Evolutionary conservation across 2,797 vertebrate species (phyloP).

Genomic region (Neosilurus hyrtlii): DNA sequence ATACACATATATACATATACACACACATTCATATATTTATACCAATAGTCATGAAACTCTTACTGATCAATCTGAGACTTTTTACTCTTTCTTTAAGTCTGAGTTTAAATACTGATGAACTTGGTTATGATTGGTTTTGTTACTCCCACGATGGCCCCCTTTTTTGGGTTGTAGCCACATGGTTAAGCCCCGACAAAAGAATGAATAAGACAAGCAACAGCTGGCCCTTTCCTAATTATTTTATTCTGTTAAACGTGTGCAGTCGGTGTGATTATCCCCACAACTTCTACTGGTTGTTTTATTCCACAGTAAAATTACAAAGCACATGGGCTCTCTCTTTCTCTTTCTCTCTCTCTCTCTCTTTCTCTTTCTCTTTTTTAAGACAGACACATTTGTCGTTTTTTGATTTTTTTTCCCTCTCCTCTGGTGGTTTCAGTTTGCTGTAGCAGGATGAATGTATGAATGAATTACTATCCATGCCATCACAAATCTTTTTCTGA

Average conservation of each 20-base stretch:
- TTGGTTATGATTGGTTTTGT: constrained; percentile 32
- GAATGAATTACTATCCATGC: neutral
- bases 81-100: neutral
- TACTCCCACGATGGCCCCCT: constrained; percentile 13
- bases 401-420: neutral
- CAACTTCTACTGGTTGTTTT: neutral
- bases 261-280: neutral
- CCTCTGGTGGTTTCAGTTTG: neutral
- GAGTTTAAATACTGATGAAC: constrained; percentile 11
- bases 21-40: too few relatives aligned
- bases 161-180: constrained; percentile 36
- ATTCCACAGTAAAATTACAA: neutral
- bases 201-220: constrained; percentile 55
- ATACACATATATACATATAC: neutral
- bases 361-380: too few relatives aligned
- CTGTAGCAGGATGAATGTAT: neutral
- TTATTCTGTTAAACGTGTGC: constrained; percentile 12
- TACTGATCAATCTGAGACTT: neutral
- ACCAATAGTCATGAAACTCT: too few relatives aligned
- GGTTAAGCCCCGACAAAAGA: constrained; percentile 57
- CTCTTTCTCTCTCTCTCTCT: too few relatives aligned
- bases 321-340: neutral
- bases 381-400: neutral
- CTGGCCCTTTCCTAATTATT: constrained; percentile 41
- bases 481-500: neutral